These are phyloP conservation scores for Lacanobia oleracea DNA, from an alignment of 2,888 invertebrate genomes.

Conservation along the genomic window DNA sequence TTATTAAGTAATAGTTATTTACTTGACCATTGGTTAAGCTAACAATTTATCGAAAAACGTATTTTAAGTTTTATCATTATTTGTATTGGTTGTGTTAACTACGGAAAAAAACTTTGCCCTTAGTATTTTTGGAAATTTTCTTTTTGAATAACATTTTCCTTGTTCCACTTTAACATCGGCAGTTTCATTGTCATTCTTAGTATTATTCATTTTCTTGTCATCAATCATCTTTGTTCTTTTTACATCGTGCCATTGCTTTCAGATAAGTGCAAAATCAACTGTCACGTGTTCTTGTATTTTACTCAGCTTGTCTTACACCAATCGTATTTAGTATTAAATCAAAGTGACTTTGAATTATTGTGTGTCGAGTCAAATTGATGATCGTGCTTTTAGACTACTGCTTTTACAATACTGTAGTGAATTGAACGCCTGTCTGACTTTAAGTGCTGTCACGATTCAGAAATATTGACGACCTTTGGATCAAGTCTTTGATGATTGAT, in stretches of 20 bases:
- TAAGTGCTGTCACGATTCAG: not conserved
- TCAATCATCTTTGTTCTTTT: not conserved
- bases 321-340: not conserved
- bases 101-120: no score
- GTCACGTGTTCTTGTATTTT: not conserved
- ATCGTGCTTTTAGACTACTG: not conserved
- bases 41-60: no score
- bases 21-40: no score
- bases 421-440: not conserved
- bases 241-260: conserved; percentile 18
- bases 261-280: not conserved
- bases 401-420: not conserved
- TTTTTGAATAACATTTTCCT: not conserved
- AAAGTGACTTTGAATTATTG: conserved; percentile 19
- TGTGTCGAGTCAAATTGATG: conserved; percentile 21
- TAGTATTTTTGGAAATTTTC: no score
- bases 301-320: no score
- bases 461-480: not conserved
- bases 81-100: no score
- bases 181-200: not conserved
- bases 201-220: not conserved
- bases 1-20: no score
- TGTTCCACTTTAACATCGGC: not conserved
- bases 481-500: not conserved
- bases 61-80: no score